phyloP scores from a whole-genome alignment of 2,113 vertebrate genomes.

The Ptychochromis oligacanthus region DNA sequence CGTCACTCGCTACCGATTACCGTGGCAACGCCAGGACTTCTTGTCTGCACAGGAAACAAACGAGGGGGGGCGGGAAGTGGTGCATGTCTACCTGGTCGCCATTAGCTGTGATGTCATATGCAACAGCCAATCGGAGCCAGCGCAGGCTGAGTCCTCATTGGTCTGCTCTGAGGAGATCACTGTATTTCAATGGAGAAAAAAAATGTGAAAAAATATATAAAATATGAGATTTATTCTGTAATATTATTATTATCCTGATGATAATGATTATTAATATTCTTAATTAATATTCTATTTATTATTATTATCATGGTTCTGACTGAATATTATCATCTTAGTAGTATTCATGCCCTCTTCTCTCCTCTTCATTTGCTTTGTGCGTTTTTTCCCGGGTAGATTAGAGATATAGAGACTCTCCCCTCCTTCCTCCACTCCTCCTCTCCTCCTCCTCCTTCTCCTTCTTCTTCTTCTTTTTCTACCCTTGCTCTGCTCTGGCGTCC shows the following conservation, averaged over 20 bases:
- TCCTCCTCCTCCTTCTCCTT: too few relatives aligned
- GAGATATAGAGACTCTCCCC: conserved; percentile 61
- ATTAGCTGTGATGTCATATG: conserved; percentile 99
- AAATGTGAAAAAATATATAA: conserved; percentile 79
- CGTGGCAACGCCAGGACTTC: conserved; percentile 71
- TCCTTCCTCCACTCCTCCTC: conserved; percentile 27
- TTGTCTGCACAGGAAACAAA: conserved; percentile 68
- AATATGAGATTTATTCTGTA: conserved; percentile 95
- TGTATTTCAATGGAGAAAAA: conserved; percentile 92
- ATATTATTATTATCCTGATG: conserved; percentile 91
- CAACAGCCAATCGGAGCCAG: conserved; percentile 87
- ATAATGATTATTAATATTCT: conserved; percentile 78
- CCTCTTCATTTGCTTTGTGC: conserved; percentile 93
- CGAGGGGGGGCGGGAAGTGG: conserved; percentile 75
- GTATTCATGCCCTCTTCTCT: conserved; percentile 94
- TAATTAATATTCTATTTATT: conserved; percentile 79
- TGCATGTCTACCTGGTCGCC: conserved; percentile 98
- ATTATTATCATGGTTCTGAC: conserved; percentile 75
- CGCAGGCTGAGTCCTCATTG: conserved; percentile 73
- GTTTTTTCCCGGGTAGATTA: conserved; percentile 90
- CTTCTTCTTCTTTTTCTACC: conserved; percentile 3
- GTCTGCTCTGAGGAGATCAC: conserved; percentile 75
- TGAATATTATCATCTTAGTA: conserved; percentile 81
- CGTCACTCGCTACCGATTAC: conserved; percentile 65
- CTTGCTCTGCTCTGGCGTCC: conserved; percentile 41